These are phyloP conservation scores for Eupeodes latifasciatus DNA, from an alignment of 2,888 invertebrate genomes.

Conservation along the genomic window DNA sequence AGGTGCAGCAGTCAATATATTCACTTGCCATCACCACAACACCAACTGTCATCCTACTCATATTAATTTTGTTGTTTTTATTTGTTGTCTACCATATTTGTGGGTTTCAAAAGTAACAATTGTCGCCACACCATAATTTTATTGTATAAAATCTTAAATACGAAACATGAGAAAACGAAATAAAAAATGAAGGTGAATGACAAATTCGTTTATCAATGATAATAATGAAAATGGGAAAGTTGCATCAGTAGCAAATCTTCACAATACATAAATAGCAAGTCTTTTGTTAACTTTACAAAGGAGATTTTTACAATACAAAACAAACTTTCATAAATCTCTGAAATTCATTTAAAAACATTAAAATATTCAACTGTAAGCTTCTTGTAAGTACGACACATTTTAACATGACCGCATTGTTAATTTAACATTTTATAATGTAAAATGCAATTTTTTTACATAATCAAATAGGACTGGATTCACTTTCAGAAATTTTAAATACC, in stretches of 20 bases:
- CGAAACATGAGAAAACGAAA: not conserved
- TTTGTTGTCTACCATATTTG: constrained; percentile 2
- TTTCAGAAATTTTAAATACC: no score
- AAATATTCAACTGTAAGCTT: no score
- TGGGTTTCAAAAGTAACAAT: not conserved
- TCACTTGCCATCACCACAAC: not conserved
- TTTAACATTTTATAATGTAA: no score
- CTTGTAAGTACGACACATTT: no score
- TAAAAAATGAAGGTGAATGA: constrained; percentile 1
- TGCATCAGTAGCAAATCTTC: not conserved
- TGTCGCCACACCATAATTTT: not conserved
- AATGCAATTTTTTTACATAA: no score
- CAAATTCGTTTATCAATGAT: not conserved
- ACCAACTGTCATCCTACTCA: constrained; percentile 9
- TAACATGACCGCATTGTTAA: no score
- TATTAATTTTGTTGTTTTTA: not conserved
- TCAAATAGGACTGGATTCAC: no score
- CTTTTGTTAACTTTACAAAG: no score
- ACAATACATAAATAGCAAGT: not conserved
- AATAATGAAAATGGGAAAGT: constrained; percentile 1
- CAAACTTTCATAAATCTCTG: no score
- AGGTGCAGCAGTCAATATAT: constrained; percentile 7
- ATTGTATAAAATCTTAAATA: not conserved
- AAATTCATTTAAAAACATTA: no score
- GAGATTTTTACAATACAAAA: no score